Evolutionary conservation across 2,113 vertebrate genomes (phyloP), one percentile per base, ranked within the genome.

Genomic region (Hyperopisus bebe): DNA sequence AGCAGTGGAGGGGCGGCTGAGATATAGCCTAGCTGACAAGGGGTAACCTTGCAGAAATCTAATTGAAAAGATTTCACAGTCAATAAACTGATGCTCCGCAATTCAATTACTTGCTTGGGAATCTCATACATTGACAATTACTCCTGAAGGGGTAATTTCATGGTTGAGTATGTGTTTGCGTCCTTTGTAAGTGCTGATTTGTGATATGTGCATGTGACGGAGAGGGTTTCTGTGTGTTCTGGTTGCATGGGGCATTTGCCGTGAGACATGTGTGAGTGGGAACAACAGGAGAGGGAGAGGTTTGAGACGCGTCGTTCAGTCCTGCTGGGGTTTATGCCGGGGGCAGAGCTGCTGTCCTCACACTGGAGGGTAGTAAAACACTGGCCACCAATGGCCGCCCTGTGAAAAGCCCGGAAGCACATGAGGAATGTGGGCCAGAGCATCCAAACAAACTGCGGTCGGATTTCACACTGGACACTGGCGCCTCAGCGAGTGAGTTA

Each of bases 11-110:
- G 74, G 17, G 77, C 7, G 6, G 77, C 77, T 42, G 62, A 70
- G 27, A 70, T 70, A 31, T 31, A 70, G 62, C 39, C 15, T n/a
- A 39, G 39, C 39, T 84, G 82, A 84, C 82, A 84, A 84, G 44
- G 48, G 47, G 85, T 86, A 51, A 86, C 85, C 47, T 48, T 86
- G 85, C 85, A 86, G 47, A 86, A 86, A 86, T 86, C 85, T n/a
- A 86, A 31, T 51, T 86, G 48, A 46, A 84, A 84, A 46, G 82
- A 84, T 84, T 84, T 84, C 82, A 84, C 85, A 87, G 85, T 87
- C 85, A 87, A 55, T 87, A 53, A 53, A 51, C 85, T 53, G 50
- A 84, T 84, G 82, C 42, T 84, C 50, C n/a, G 85, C 13, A 39
- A 87, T 87, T 53, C 47, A 86, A 51, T 48, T 86, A 86, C 27